A percentile compares a stretch with the other conserved stretches of the same genome.
Conservation (phyloP, 2,113 vertebrate species). For the Grallaria varia region DNA sequence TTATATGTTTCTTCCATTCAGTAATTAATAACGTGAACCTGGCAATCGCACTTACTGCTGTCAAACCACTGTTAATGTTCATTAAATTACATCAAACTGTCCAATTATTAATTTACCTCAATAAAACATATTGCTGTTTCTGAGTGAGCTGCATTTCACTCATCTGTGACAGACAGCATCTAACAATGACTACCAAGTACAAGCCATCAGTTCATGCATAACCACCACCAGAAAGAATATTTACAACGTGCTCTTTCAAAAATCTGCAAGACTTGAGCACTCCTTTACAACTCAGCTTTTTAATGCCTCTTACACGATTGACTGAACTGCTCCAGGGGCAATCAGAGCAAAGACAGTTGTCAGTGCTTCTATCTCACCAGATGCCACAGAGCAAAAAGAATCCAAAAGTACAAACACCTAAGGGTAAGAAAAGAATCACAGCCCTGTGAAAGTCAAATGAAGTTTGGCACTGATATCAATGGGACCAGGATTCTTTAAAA, state of each 20-base stretch:
- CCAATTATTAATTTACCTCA: background rate
- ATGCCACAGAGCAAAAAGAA: background rate
- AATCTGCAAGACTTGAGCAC: background rate
- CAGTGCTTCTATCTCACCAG: background rate
- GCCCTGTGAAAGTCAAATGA: background rate
- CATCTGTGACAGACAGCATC: background rate
- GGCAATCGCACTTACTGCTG: background rate
- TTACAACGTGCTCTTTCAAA: background rate
- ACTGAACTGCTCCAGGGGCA: background rate
- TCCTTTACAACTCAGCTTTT: background rate
- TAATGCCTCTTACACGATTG: rapidly evolving
- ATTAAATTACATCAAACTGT: background rate
- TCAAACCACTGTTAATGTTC: background rate
- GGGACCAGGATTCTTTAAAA: background rate
- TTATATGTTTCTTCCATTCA: background rate
- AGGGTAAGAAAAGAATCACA: background rate
- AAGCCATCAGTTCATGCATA: background rate
- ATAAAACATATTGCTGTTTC: background rate
- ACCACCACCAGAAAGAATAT: background rate
- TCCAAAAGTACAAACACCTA: background rate
- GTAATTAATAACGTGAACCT: background rate
- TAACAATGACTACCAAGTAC: background rate
- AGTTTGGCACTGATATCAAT: background rate
- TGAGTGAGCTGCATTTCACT: background rate
- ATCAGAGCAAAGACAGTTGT: background rate